Percentiles rank a stretch among this genome's conserved stretches.
Evolutionary conservation across 92 coral and sea anemone species (phyloP).

Genomic region (Chrysogorgia sp.): DNA sequence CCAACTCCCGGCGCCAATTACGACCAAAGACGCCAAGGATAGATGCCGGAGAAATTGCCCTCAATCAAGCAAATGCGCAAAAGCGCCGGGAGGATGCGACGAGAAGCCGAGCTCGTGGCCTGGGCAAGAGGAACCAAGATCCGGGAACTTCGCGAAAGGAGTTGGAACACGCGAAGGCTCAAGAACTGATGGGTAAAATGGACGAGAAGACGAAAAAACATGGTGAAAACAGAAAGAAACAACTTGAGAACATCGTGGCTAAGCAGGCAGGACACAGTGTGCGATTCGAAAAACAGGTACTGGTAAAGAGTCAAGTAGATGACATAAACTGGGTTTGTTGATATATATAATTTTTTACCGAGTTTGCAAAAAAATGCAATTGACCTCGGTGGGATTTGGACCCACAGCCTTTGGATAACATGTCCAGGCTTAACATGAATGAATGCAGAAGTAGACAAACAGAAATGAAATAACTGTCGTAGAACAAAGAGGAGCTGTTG

Average conservation of each 20-base stretch:
- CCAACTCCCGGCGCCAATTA: conserved; percentile 12
- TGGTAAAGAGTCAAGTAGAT: too few species aligned
- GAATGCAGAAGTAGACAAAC: too few species aligned
- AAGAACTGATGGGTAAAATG: background rate
- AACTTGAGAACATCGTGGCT: background rate
- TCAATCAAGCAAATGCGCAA: background rate
- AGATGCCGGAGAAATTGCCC: conserved; percentile 3
- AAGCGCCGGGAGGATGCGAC: conserved; percentile 5
- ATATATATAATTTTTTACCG: too few species aligned
- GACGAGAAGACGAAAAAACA: background rate
- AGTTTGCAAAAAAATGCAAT: too few species aligned
- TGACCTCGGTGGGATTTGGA: too few species aligned
- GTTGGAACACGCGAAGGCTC: background rate
- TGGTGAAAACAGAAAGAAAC: conserved; percentile 1
- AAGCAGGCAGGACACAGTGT: background rate
- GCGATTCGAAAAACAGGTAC: background rate
- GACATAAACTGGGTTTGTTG: too few species aligned
- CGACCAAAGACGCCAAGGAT: conserved; percentile 1
- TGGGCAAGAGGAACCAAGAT: background rate
- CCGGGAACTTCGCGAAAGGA: background rate
- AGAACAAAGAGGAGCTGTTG: conserved; percentile 82
- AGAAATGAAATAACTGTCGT: conserved; percentile 91
- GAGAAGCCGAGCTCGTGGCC: conserved; percentile 6
- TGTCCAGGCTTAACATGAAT: too few species aligned
- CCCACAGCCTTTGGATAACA: too few species aligned